Base-by-base conservation (phyloP, 1,140 invertebrate genomes). In the Pseudomyrmex flavicornis region DNA sequence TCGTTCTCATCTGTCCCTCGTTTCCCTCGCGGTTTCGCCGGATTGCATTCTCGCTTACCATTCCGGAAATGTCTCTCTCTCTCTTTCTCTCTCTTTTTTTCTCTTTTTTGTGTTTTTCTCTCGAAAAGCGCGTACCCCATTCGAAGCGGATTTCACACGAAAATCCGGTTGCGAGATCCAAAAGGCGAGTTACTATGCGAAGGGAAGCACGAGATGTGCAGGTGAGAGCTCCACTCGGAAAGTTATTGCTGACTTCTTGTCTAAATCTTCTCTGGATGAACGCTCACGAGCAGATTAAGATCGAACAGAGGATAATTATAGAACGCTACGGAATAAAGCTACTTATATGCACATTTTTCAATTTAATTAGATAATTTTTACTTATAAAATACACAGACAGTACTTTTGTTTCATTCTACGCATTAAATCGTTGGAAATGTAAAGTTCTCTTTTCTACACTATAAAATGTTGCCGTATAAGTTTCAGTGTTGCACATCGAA, bases 241-340 rank as follows among this genome's bases (percentile, higher is more conserved):
- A 80, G 66, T 80, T 80, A 80, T 44, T 58, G 56, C 66, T 48
- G 66, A 70, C 54, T 80, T 80, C 66, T 59, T 54, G 54, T 46
- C 56, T 72, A 80, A 80, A 80, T 80, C 76, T 80, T 50, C 44
- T 22, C 54, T 70, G 54, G 76, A 70, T 80, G 54, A 77, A 15
- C 66, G 76, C 54, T 72, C 76, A 44, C 2, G 66, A 59, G 13
- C 56, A 80, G 72, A 80, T 80, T 80, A 72, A 56, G 54, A 54
- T 72, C 44, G 15, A 59, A 79, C 44, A 70, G 54, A 70, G 59
- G 44, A 44, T 80, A 80, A 80, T 80, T 80, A 61, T 20, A 44
- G 4, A 2, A 56, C 44, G 13, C 9, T 58, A 12, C n/a, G 10
- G 22, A 50, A 59, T 59, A 13, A 80, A 70, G 22, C 44, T 20